Evolutionary conservation across 2,888 invertebrate species (phyloP), one percentile per base, ranked within the genome.

Genomic region (Scelioninae gen. 2): DNA sequence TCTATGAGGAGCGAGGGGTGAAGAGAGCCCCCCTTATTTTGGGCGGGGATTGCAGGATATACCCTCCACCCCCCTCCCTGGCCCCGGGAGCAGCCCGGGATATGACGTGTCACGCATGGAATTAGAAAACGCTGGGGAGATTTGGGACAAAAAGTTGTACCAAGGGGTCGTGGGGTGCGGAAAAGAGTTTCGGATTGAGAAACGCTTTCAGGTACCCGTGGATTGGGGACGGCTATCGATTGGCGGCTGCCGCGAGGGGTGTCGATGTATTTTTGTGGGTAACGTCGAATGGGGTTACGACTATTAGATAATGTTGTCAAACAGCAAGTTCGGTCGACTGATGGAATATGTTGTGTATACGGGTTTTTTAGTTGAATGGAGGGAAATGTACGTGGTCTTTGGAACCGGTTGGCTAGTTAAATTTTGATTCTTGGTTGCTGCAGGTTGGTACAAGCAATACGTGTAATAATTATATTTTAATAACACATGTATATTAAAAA

Each of bases 41-140:
- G 65, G 65, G 65, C 65, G 65, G 65, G 57, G 65, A n/a, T n/a
- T n/a, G n/a, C n/a, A n/a, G n/a, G n/a, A n/a, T n/a, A n/a, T n/a
- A n/a, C n/a, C n/a, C n/a, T n/a, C n/a, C n/a, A n/a, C n/a, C n/a
- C n/a, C n/a, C n/a, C n/a, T n/a, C 39, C 25, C 55, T 1, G 18
- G 39, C 37, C 9, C 45, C 55, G 28, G 55, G 16, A 46, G 57
- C 65, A 52, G 25, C 37, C 13, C 46, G 10, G 16, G 28, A 57
- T 65, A 48, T n/a, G n/a, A n/a, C 65, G 39, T 57, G 48, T 65
- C 55, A 65, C 46, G 46, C 48, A 46, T 55, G 39, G 55, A 65
- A 46, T 55, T 55, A 43, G 28, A 65, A 65, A 55, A 28, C 28
- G 37, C 7, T 13, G 64, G 25, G 25, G 48, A 46, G 46, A 65